phyloP scores from a whole-genome alignment of 2,797 vertebrate genomes.

The Linurgus olivaceus region DNA sequence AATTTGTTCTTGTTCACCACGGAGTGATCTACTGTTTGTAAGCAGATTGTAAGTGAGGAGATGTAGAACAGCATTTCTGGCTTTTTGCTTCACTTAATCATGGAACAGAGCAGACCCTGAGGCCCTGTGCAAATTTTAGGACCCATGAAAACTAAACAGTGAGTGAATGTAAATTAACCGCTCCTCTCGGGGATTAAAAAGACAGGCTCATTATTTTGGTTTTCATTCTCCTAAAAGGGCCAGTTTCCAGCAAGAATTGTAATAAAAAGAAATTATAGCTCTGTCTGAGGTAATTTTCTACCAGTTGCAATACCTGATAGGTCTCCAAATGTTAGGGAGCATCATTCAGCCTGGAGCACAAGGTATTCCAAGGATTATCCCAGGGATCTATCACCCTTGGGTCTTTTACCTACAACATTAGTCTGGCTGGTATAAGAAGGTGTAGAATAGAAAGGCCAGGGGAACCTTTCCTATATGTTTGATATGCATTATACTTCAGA shows the following conservation, averaged over 20 bases:
- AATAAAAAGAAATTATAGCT: constrained; percentile 29
- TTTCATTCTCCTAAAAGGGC: constrained; percentile 43
- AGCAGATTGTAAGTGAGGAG: background rate
- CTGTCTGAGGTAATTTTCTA: constrained; percentile 55
- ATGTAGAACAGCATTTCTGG: background rate
- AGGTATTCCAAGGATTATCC: background rate
- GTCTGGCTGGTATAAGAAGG: background rate
- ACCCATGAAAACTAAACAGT: constrained; percentile 29
- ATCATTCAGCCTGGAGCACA: background rate
- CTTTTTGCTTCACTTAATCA: constrained; percentile 16
- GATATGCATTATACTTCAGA: background rate
- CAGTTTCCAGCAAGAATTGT: constrained; percentile 24
- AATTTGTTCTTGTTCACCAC: background rate
- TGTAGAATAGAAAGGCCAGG: background rate
- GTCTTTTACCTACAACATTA: background rate
- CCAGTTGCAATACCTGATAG: constrained; percentile 18
- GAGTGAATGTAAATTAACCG: constrained; percentile 57
- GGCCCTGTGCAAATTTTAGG: constrained; percentile 23
- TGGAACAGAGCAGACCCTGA: background rate
- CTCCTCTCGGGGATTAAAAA: constrained; percentile 53
- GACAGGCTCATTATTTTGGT: constrained; percentile 63
- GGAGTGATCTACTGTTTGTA: background rate
- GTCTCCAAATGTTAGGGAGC: background rate
- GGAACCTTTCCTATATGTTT: background rate
- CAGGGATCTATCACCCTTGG: background rate